Conservation (phyloP, 1,140 invertebrate genomes). For the Panagrolaimus sp. region DNA sequence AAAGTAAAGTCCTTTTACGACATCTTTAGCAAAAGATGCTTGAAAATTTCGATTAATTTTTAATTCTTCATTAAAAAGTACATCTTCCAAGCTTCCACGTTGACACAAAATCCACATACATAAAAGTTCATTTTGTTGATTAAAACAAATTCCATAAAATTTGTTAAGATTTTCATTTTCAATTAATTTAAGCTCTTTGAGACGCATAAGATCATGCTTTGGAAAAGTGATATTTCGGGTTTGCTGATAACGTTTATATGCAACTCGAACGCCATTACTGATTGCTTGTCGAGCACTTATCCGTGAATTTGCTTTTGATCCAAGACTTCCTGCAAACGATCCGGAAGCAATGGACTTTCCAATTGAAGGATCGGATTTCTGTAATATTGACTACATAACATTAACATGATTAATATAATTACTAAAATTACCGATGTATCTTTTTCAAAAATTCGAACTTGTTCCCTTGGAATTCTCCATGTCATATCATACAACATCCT, state of each 20-base stretch:
- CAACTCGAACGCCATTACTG: constrained; percentile 51
- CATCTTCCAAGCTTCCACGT: constrained; percentile 55
- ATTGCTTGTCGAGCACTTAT: constrained; percentile 48
- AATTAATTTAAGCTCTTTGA: constrained; percentile 57
- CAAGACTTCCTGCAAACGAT: constrained; percentile 37
- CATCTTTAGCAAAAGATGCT: constrained; percentile 59
- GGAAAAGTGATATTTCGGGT: constrained; percentile 56
- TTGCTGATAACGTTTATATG: constrained; percentile 51
- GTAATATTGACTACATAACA: constrained; percentile 21
- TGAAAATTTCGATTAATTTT: constrained; percentile 59
- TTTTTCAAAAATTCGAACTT: constrained; percentile 47
- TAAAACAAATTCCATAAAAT: constrained; percentile 59
- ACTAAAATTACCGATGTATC: constrained; percentile 2
- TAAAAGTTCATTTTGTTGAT: constrained; percentile 58
- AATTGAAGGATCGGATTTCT: constrained; percentile 49
- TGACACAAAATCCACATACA: constrained; percentile 56
- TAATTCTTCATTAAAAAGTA: constrained; percentile 57
- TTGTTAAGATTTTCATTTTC: constrained; percentile 59
- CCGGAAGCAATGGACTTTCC: constrained; percentile 37
- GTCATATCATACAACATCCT: constrained; percentile 58
- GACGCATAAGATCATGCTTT: constrained; percentile 47
- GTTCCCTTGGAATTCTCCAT: constrained; percentile 55
- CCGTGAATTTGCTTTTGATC: constrained; percentile 43
- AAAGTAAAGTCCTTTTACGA: constrained; percentile 56
- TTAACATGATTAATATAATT: constrained; percentile 19